phyloP scores from a whole-genome alignment of 2,113 vertebrate genomes.

The Rhineura floridana region DNA sequence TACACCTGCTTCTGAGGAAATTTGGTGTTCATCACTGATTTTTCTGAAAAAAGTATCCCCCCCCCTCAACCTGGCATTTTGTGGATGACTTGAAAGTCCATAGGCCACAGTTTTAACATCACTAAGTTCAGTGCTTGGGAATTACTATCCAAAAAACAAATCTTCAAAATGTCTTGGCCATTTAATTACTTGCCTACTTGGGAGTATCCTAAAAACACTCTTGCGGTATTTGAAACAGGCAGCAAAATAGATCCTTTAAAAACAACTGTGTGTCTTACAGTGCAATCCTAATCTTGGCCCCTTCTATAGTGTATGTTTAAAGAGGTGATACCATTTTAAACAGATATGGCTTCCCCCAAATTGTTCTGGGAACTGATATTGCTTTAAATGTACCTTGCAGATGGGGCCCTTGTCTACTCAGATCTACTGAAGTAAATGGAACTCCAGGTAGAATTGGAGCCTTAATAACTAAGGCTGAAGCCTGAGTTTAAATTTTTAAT shows the following conservation, averaged over 20 bases:
- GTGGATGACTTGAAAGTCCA: background rate
- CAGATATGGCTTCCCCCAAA: too few relatives aligned
- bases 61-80: background rate
- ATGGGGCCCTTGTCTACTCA: too few relatives aligned
- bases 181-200: background rate
- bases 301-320: too few relatives aligned
- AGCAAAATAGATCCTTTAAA: background rate
- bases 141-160: background rate
- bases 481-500: background rate
- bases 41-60: background rate
- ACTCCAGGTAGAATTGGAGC: too few relatives aligned
- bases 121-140: background rate
- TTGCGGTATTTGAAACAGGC: background rate
- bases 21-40: background rate
- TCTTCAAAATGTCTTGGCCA: background rate
- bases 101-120: background rate
- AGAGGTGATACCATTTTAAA: too few relatives aligned
- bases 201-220: background rate
- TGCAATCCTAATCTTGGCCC: too few relatives aligned
- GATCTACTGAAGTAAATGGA: too few relatives aligned
- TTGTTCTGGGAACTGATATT: too few relatives aligned
- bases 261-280: too few relatives aligned
- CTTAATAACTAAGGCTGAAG: background rate
- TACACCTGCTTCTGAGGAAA: background rate
- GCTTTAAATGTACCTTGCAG: too few relatives aligned